Conservation (phyloP, 2,888 invertebrate genomes). For the Andricus quercusramuli region DNA sequence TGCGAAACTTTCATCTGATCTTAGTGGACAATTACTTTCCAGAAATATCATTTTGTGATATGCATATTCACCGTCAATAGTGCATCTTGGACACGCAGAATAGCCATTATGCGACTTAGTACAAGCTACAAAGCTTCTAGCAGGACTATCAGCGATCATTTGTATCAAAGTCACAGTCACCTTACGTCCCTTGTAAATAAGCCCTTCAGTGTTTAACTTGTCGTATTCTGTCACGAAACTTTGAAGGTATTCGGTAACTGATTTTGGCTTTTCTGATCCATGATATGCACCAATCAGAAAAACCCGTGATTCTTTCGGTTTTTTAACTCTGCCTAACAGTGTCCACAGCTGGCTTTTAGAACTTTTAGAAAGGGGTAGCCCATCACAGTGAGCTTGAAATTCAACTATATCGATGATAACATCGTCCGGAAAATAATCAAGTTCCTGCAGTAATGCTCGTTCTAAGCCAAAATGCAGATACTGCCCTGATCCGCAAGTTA, state of each 20-base stretch:
- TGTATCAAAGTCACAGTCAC: no score
- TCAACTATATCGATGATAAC: not conserved
- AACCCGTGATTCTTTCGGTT: not conserved
- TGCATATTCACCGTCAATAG: not conserved
- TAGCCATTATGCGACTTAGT: not conserved
- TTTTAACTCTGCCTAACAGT: not conserved
- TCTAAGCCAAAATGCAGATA: conserved; percentile 13
- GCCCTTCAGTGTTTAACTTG: no score
- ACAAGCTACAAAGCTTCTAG: not conserved
- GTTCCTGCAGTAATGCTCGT: not conserved
- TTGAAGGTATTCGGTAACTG: not conserved
- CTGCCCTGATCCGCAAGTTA: not conserved
- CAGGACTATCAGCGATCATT: conserved; percentile 2
- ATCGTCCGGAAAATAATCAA: not conserved
- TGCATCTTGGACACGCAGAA: not conserved
- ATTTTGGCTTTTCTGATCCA: not conserved
- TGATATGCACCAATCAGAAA: not conserved
- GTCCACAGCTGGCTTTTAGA: conserved; percentile 8
- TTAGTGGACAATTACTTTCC: not conserved
- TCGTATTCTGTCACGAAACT: not conserved
- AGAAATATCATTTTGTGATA: conserved; percentile 9
- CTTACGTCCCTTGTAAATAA: no score
- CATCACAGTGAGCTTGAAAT: not conserved
- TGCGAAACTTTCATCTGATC: not conserved
- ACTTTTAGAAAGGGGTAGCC: not conserved